These are phyloP conservation scores for Julus scanicus DNA, from an alignment of 2,888 invertebrate species.

Conservation along the genomic window DNA sequence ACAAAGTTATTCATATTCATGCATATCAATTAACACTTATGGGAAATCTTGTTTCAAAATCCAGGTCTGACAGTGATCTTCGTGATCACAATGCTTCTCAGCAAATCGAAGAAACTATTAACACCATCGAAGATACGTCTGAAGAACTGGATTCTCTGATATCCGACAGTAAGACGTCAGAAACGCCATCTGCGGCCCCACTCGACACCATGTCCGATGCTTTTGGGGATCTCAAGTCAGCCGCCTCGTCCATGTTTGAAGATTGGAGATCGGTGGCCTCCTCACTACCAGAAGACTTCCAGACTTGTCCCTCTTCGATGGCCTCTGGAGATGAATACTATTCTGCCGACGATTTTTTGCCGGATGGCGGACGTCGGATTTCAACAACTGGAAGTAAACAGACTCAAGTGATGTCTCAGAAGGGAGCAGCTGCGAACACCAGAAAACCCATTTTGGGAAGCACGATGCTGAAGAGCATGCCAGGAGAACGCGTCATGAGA, in stretches of 20 bases:
- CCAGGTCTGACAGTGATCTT: constrained; percentile 56
- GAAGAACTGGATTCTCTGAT: constrained; percentile 52
- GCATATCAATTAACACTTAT: constrained; percentile 1
- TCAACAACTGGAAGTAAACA: not conserved
- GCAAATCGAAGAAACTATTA: constrained; percentile 52
- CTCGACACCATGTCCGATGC: constrained; percentile 44
- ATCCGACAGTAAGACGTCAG: constrained; percentile 46
- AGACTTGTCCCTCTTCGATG: constrained; percentile 55
- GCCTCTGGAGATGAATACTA: constrained; percentile 53
- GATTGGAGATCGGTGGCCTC: constrained; percentile 56
- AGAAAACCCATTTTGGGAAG: not conserved
- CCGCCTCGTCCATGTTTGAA: constrained; percentile 54
- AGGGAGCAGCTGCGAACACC: not conserved
- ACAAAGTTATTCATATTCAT: not conserved
- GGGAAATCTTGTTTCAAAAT: not conserved
- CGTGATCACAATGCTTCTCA: constrained; percentile 55
- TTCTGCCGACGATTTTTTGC: constrained; percentile 50
- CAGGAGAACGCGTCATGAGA: not conserved
- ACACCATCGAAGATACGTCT: constrained; percentile 43
- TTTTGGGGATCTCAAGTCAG: not conserved
- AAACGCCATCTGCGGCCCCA: constrained; percentile 41
- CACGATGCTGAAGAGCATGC: not conserved
- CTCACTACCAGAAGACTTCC: constrained; percentile 55
- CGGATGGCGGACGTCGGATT: not conserved
- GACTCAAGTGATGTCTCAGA: not conserved